Evolutionary conservation across 2,888 invertebrate genomes (phyloP).

Genomic region (Beris chalybata): DNA sequence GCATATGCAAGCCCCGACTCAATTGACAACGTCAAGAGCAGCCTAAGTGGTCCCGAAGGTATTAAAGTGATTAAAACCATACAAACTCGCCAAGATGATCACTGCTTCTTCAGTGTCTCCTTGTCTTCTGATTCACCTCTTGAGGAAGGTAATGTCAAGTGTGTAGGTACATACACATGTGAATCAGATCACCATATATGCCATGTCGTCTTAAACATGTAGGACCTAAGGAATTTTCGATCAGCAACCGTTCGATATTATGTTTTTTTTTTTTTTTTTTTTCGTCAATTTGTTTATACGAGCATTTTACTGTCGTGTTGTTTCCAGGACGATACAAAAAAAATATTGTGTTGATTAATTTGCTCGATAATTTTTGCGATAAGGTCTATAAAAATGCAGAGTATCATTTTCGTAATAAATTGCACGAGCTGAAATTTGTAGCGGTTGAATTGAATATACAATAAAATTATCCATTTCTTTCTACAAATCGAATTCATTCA

Average conservation of each 20-base stretch:
- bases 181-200: no score
- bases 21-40: conserved; percentile 34
- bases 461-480: no score
- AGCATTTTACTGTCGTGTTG: conserved; percentile 5
- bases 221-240: conserved; percentile 28
- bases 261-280: no score
- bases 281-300: conserved; percentile 15
- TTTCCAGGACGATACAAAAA: neutral
- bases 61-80: conserved; percentile 37
- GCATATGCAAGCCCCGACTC: conserved; percentile 28
- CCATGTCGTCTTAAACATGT: conserved; percentile 17
- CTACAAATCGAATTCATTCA: no score
- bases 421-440: no score
- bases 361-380: conserved; percentile 30
- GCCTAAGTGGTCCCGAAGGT: conserved; percentile 34
- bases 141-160: conserved; percentile 28
- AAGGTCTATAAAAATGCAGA: neutral
- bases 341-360: conserved; percentile 21
- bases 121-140: conserved; percentile 14
- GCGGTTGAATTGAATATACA: no score
- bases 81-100: conserved; percentile 23
- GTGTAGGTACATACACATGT: conserved; percentile 1
- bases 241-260: conserved; percentile 17
- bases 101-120: neutral
- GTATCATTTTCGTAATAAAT: no score